phyloP scores from a whole-genome alignment of 2,888 invertebrate species.

The Sesia apiformis region DNA sequence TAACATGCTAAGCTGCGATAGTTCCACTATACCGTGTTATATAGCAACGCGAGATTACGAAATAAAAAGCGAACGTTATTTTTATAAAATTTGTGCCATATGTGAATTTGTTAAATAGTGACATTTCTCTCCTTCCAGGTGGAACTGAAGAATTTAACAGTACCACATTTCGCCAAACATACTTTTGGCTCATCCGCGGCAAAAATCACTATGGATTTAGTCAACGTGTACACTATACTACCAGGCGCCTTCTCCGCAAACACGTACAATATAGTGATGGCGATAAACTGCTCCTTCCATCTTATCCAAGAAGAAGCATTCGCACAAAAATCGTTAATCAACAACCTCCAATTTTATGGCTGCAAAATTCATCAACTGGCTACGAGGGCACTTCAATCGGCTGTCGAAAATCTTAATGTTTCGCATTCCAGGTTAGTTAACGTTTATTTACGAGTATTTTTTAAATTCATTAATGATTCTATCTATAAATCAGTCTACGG shows the following conservation, averaged over 20 bases:
- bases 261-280: constrained; percentile 76
- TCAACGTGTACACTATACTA: constrained; percentile 70
- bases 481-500: not conserved
- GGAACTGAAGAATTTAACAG: constrained; percentile 74
- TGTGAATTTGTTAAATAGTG: not conserved
- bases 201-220: constrained; percentile 66
- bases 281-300: constrained; percentile 76
- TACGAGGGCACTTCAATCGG: constrained; percentile 76
- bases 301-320: constrained; percentile 78
- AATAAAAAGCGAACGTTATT: not conserved
- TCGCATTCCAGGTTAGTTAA: constrained; percentile 73
- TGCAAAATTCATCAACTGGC: constrained; percentile 73
- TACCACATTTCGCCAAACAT: constrained; percentile 74
- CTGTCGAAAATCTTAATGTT: constrained; percentile 77
- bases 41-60: not conserved
- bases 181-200: constrained; percentile 79
- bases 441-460: not conserved
- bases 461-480: not conserved
- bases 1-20: not conserved
- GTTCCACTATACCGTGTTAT: not conserved
- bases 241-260: constrained; percentile 80
- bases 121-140: constrained; percentile 66
- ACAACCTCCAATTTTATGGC: constrained; percentile 74
- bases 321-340: constrained; percentile 75
- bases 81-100: not conserved